Evolutionary conservation across 2,888 invertebrate genomes (phyloP).

Genomic region (Mellilla xanthometata): DNA sequence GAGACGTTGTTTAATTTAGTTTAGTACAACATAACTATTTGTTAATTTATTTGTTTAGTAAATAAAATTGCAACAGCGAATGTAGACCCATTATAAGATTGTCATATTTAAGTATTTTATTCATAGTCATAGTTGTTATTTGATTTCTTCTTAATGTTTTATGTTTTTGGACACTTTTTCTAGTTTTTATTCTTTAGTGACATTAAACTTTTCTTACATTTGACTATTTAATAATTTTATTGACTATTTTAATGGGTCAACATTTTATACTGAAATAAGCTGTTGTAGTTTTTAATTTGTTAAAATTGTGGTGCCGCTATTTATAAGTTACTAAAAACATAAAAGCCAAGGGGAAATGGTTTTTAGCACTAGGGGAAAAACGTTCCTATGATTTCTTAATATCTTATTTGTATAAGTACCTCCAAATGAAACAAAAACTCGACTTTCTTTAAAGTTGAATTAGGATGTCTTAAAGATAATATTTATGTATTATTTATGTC

Average conservation of each 20-base stretch:
- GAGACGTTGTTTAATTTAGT: slow-evolving; percentile 25
- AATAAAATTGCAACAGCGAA: slow-evolving; percentile 30
- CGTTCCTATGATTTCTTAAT: slow-evolving; percentile 65
- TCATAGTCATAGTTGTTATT: no score
- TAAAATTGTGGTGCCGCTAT: slow-evolving; percentile 16
- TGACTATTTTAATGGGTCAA: no score
- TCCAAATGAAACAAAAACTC: slow-evolving; percentile 36
- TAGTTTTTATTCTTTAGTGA: no score
- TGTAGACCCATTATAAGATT: not conserved
- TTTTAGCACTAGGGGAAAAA: slow-evolving; percentile 46
- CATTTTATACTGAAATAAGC: not conserved
- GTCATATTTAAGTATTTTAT: no score
- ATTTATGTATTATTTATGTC: slow-evolving; percentile 8
- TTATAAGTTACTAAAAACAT: slow-evolving; percentile 5
- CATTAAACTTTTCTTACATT: no score
- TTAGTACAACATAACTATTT: slow-evolving; percentile 11
- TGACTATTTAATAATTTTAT: no score
- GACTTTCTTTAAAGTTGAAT: no score
- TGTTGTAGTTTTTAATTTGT: slow-evolving; percentile 21
- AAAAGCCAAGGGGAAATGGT: slow-evolving; percentile 17
- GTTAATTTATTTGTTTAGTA: slow-evolving; percentile 16
- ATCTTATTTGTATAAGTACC: slow-evolving; percentile 50
- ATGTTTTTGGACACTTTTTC: no score
- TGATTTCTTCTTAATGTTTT: no score
- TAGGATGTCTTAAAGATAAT: no score